phyloP scores from a whole-genome alignment of 2,888 invertebrate genomes.

The Metopia argyrocephala region DNA sequence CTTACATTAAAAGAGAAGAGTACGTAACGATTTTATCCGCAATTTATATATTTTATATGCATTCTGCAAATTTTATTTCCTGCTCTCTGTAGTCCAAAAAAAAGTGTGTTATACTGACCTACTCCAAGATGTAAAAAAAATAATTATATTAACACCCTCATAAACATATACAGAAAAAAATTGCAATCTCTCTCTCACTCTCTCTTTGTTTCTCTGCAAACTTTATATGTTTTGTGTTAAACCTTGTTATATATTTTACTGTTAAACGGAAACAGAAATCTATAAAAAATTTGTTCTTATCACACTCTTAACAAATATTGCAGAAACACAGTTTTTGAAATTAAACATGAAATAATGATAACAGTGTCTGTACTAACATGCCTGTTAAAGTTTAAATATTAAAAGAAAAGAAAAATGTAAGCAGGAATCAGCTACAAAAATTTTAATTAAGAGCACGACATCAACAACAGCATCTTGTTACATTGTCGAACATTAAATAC shows the following conservation, averaged over 20 bases:
- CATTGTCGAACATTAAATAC: conserved; percentile 40
- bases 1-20: too few species aligned
- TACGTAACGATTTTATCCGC: neutral
- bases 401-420: neutral
- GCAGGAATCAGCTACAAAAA: neutral
- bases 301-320: neutral
- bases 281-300: conserved; percentile 1
- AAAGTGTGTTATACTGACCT: conserved; percentile 58
- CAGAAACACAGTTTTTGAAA: neutral
- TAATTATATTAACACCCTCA: conserved; percentile 24
- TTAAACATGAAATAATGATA: neutral
- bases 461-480: conserved; percentile 39
- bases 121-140: conserved; percentile 37
- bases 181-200: neutral
- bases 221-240: neutral
- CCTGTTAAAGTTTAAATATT: neutral
- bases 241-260: neutral
- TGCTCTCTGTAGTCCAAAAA: neutral
- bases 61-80: too few species aligned
- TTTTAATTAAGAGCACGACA: neutral
- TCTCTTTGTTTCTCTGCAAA: neutral
- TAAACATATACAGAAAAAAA: neutral
- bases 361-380: neutral
- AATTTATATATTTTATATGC: neutral
- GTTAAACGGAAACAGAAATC: conserved; percentile 35